Base-by-base conservation (phyloP, 1,140 invertebrate species). In the Trichonephila inaurata region DNA sequence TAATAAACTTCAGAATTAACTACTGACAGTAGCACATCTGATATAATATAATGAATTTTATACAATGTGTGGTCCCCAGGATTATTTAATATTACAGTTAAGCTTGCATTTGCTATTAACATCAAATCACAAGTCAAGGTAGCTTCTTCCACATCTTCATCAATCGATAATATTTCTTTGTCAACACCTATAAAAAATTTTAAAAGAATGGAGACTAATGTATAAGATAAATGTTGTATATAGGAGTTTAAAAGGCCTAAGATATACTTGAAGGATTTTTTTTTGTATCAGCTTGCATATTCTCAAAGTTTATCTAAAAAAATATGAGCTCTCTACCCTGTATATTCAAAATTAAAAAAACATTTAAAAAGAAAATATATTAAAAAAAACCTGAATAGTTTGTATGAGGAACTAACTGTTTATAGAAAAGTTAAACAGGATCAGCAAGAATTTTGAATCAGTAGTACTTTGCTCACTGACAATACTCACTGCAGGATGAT, bases 1-100 rank as follows among this genome's bases (percentile, higher is more conserved):
- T 99, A 98, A 95, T 97, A 99, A 89, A 99, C 97, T 95, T 98
- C 97, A 89, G 97, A 97, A 87, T 97, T 97, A 95, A 97, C 97
- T 87, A 97, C 96, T 94, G 97, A 96, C 81, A 99, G 97, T 61
- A 98, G 95, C 89, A 97, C 96, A 95, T 97, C 97, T 93, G 97
- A 97, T 58, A 97, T 97, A 61, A 98, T 97, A 95, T 99, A 99
- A 96, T 98, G 98, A 69, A 99, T 95, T 95, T 97, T 97, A 95
- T 98, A 98, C 58, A 96, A 96, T 94, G 98, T 97, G 94, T 97
- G 97, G 87, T 97, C 97, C 92, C 98, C 98, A 88, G 97, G 97
- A 94, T 97, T 97, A 95, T 98, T 97, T 82, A 99, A 95, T 14
- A 97, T 96, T 8, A 99, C 97, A 64, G 97, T 98, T 24, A 99